Base-by-base conservation (phyloP, 2,888 invertebrate genomes). In the Lacanobia wlatinum region DNA sequence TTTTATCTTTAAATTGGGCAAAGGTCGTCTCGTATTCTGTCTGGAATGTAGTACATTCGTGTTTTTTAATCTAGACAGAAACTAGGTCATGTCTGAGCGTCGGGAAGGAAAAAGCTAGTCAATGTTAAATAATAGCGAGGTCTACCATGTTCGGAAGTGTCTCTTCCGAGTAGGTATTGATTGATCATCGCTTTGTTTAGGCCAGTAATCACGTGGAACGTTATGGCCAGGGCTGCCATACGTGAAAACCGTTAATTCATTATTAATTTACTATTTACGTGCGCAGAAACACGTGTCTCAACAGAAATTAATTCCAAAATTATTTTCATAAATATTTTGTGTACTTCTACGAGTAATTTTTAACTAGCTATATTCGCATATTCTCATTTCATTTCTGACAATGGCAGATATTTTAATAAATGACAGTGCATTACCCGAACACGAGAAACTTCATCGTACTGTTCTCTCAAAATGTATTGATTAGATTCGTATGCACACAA, bases 81-180 rank as follows among this genome's bases (percentile, higher is more conserved):
- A 78, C 58, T 86, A 75, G 84, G 86, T 72, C 84, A 68, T 52
- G 68, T 59, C 63, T 50, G 84, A 59, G 55, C 75, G 63, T 72
- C 34, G 59, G 73, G 76, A 75, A 78, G 73, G 80, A 86, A 82
- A 84, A 82, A 64, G 16, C 59, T 71, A 53, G 56, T 61, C 55
- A 56, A 50, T 67, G 67, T 60, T 78, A 78, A 28, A 70, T 68
- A 61, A 75, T 72, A 67, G 61, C 72, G 58, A 71, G 53, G 66
- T 68, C 58, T 64, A 52, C 53, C 63, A 46, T 34, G 59, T 63
- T 67, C 16, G 58, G 70, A 64, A 53, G 48, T 21, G 55, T 66
- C 59, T 73, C 21, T 50, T 43, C 16, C 16, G 16, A 21, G 38
- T 76, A 60, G 50, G 46, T 67, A 64, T 64, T 61, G 55, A 70